Evolutionary conservation across 2,113 vertebrate species (phyloP).

Genomic region (Thalassarche chlororhynchos): DNA sequence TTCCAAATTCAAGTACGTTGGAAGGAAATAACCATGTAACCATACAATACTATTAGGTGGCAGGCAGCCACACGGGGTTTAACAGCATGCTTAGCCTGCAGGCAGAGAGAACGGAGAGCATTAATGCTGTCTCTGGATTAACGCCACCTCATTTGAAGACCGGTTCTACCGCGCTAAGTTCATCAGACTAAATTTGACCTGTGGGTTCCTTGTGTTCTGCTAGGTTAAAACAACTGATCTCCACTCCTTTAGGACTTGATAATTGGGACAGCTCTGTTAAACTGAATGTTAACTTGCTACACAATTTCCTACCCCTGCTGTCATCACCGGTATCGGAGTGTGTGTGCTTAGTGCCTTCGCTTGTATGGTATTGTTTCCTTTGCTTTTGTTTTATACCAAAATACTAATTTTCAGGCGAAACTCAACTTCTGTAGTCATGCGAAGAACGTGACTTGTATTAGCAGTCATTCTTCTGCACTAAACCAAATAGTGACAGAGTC

Average conservation of each 20-base stretch:
- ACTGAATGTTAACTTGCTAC: not conserved
- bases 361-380: not conserved
- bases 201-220: not conserved
- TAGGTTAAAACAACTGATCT: not conserved
- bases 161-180: too few relatives aligned
- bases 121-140: not conserved
- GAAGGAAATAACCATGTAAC: not conserved
- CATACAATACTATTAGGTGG: not conserved
- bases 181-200: not conserved
- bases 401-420: not conserved
- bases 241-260: not conserved
- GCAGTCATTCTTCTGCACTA: not conserved
- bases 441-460: not conserved
- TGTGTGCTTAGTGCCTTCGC: too few relatives aligned
- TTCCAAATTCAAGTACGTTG: not conserved
- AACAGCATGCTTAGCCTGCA: not conserved
- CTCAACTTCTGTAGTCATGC: not conserved
- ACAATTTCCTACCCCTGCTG: not conserved
- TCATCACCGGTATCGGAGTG: too few relatives aligned
- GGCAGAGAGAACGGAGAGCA: too few relatives aligned
- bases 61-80: not conserved
- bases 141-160: too few relatives aligned
- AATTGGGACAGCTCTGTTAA: not conserved
- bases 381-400: not conserved
- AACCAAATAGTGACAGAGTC: too few relatives aligned